These are phyloP conservation scores for Lampropteryx suffumata DNA, from an alignment of 2,888 invertebrate genomes.

Conservation along the genomic window DNA sequence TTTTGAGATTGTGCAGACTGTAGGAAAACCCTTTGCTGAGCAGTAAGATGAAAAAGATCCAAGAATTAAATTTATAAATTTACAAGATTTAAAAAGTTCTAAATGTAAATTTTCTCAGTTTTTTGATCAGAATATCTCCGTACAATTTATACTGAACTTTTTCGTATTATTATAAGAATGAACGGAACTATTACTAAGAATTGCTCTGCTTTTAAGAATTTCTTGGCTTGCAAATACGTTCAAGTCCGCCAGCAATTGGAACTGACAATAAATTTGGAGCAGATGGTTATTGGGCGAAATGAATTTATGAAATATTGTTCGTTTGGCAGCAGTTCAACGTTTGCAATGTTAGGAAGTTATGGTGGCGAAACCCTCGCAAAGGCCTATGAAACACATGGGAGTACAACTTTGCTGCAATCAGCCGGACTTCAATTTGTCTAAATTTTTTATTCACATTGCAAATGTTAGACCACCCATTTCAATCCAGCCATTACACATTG, in stretches of 20 bases:
- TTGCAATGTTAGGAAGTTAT: constrained; percentile 3
- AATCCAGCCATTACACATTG: too few relatives aligned
- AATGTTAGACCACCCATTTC: too few relatives aligned
- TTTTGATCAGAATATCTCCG: too few relatives aligned
- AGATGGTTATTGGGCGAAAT: constrained; percentile 19
- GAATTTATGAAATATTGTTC: constrained; percentile 19
- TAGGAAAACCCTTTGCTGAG: too few relatives aligned
- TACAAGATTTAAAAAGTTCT: too few relatives aligned
- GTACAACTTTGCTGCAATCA: too few relatives aligned
- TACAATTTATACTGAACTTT: background rate
- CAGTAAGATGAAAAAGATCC: too few relatives aligned
- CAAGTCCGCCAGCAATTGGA: constrained; percentile 7
- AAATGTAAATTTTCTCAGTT: too few relatives aligned
- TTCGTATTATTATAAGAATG: background rate
- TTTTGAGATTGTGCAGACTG: too few relatives aligned
- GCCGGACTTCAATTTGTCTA: too few relatives aligned
- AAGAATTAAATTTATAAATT: too few relatives aligned
- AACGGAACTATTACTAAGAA: background rate
- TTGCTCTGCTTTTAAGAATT: background rate
- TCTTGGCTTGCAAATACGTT: constrained; percentile 15
- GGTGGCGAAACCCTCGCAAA: background rate
- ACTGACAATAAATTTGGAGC: constrained; percentile 17
- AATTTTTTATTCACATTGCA: too few relatives aligned
- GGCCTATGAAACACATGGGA: background rate
- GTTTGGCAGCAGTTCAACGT: constrained; percentile 24